Percentiles rank a stretch among this genome's conserved stretches.
Evolutionary conservation across 2,888 invertebrate genomes (phyloP).

Genomic region (Ornithoptera priamus): DNA sequence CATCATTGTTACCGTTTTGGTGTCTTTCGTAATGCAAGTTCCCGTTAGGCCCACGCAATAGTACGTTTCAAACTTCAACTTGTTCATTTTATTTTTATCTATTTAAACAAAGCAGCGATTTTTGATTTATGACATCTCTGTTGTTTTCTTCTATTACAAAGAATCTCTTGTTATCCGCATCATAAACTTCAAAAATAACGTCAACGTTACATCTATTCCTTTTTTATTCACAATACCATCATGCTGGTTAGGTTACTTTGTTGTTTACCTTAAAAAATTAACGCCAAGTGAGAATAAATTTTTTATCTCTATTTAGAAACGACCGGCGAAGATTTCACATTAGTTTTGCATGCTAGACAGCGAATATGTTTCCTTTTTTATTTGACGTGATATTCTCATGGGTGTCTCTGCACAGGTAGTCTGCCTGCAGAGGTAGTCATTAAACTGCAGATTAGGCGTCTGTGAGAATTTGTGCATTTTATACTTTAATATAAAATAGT

Average conservation of each 20-base stretch:
- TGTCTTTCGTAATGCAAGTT: constrained; percentile 53
- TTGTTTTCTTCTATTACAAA: constrained; percentile 34
- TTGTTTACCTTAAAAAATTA: background rate
- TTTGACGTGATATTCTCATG: constrained; percentile 57
- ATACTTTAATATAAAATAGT: constrained; percentile 40
- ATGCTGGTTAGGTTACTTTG: background rate
- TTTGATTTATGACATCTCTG: constrained; percentile 68
- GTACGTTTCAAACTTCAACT: constrained; percentile 60
- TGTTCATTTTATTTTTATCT: constrained; percentile 64
- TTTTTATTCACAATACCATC: background rate
- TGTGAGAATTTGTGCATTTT: constrained; percentile 65
- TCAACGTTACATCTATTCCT: constrained; percentile 8
- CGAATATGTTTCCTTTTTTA: constrained; percentile 48
- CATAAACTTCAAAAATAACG: constrained; percentile 12
- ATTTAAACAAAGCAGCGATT: constrained; percentile 58
- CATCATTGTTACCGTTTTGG: constrained; percentile 68
- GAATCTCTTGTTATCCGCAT: constrained; percentile 6
- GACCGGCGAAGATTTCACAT: constrained; percentile 48
- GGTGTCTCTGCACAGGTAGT: constrained; percentile 38
- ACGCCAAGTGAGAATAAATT: background rate
- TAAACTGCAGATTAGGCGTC: constrained; percentile 72
- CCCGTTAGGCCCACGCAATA: constrained; percentile 67
- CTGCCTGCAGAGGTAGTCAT: constrained; percentile 53
- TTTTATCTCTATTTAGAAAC: constrained; percentile 16
- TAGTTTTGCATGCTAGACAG: constrained; percentile 53